Evolutionary conservation across 2,888 invertebrate species (phyloP).

Genomic region (Carcina quercana): DNA sequence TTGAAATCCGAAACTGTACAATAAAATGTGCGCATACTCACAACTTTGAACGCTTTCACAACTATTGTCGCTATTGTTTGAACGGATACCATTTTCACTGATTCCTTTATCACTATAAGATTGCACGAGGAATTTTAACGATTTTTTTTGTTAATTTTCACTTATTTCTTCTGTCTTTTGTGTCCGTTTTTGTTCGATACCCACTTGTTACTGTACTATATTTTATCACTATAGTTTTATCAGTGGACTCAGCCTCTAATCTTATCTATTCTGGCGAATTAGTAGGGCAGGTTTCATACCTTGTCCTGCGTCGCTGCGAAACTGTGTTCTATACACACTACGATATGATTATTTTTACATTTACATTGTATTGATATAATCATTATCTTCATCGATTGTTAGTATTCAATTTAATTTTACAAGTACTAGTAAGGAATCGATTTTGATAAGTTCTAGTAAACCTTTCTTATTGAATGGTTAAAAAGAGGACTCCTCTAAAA

Average conservation of each 20-base stretch:
- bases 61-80: conserved; percentile 87
- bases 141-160: conserved; percentile 15
- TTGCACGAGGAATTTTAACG: too few relatives aligned
- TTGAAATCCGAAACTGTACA: conserved; percentile 9
- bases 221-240: conserved; percentile 53
- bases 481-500: too few relatives aligned
- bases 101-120: conserved; percentile 15
- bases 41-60: conserved; percentile 88
- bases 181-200: conserved; percentile 46
- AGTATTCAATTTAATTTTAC: too few relatives aligned
- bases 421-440: too few relatives aligned
- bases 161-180: conserved; percentile 36
- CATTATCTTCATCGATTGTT: too few relatives aligned
- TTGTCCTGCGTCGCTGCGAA: conserved; percentile 19
- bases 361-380: too few relatives aligned
- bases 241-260: conserved; percentile 43
- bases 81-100: conserved; percentile 83
- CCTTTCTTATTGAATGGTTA: too few relatives aligned
- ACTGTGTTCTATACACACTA: conserved; percentile 21
- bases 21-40: conserved; percentile 61
- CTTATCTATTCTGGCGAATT: conserved; percentile 64
- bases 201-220: conserved; percentile 50
- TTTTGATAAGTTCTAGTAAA: too few relatives aligned
- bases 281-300: conserved; percentile 55
- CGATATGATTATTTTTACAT: too few relatives aligned